These are phyloP conservation scores for Glyphotaelius pellucidus DNA, from an alignment of 2,888 invertebrate species.

Conservation along the genomic window DNA sequence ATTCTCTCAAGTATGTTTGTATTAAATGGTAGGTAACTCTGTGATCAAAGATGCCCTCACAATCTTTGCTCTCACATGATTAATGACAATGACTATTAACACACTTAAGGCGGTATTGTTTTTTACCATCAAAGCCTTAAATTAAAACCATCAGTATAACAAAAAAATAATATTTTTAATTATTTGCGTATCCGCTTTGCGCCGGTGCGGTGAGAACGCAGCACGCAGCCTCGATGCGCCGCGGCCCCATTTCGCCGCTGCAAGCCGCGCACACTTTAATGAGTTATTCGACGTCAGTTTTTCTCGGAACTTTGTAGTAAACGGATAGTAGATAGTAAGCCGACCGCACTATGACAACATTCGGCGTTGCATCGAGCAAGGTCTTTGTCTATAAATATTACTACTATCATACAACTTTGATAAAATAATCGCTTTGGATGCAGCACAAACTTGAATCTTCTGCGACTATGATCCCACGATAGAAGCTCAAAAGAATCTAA, in stretches of 20 bases:
- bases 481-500: background rate
- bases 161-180: background rate
- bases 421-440: background rate
- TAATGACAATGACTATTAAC: background rate
- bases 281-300: slow-evolving; percentile 60
- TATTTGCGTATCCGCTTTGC: background rate
- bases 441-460: background rate
- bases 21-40: too few species aligned
- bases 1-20: too few species aligned
- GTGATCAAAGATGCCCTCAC: too few species aligned
- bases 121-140: too few species aligned
- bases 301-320: slow-evolving; percentile 52
- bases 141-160: background rate
- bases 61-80: background rate
- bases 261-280: slow-evolving; percentile 47
- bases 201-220: background rate
- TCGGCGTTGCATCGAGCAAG: slow-evolving; percentile 24
- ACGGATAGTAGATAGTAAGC: slow-evolving; percentile 11
- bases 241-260: slow-evolving; percentile 52
- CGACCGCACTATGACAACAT: slow-evolving; percentile 21
- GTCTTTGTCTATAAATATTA: slow-evolving; percentile 7
- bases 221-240: background rate
- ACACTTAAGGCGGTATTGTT: background rate
- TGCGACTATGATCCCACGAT: too few species aligned
- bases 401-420: background rate